A percentile compares a stretch with the other conserved stretches of the same genome.
Evolutionary conservation across 2,888 invertebrate genomes (phyloP).

Genomic region (Macaria notata): DNA sequence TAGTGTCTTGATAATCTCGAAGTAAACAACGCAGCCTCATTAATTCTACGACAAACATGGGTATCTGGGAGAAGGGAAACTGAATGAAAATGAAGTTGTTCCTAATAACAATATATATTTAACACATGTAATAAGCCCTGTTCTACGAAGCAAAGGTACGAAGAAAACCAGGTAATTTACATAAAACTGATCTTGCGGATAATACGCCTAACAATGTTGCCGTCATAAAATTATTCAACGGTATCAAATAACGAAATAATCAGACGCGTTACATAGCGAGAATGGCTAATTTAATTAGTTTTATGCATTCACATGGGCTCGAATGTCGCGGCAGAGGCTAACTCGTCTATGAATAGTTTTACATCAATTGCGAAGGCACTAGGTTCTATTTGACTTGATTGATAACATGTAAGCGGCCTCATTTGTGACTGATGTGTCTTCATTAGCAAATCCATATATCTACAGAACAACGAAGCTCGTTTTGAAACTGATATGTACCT

Average conservation of each 20-base stretch:
- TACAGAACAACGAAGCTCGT: too few relatives aligned
- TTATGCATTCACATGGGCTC: slow-evolving; percentile 19
- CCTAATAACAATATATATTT: slow-evolving; percentile 4
- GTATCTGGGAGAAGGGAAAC: not conserved
- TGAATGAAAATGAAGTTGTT: slow-evolving; percentile 1
- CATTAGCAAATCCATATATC: too few relatives aligned
- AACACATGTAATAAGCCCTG: slow-evolving; percentile 8
- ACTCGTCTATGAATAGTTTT: slow-evolving; percentile 18
- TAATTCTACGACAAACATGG: slow-evolving; percentile 1
- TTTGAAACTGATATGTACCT: too few relatives aligned
- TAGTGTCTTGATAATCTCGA: too few relatives aligned
- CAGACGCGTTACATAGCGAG: slow-evolving; percentile 21
- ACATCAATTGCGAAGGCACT: slow-evolving; percentile 1
- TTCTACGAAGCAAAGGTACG: slow-evolving; percentile 24
- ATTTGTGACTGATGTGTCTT: too few relatives aligned
- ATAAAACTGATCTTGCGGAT: slow-evolving; percentile 26
- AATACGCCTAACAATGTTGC: slow-evolving; percentile 26
- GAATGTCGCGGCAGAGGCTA: slow-evolving; percentile 15
- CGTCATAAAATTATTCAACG: slow-evolving; percentile 22
- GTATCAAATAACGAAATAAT: slow-evolving; percentile 31
- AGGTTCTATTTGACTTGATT: too few relatives aligned
- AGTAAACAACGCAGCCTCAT: too few relatives aligned
- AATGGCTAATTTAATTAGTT: slow-evolving; percentile 20
- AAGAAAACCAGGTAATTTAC: slow-evolving; percentile 30
- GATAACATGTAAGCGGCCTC: too few relatives aligned